Evolutionary conservation across 2,113 vertebrate species (phyloP).

Genomic region (Atherinomorus stipes): DNA sequence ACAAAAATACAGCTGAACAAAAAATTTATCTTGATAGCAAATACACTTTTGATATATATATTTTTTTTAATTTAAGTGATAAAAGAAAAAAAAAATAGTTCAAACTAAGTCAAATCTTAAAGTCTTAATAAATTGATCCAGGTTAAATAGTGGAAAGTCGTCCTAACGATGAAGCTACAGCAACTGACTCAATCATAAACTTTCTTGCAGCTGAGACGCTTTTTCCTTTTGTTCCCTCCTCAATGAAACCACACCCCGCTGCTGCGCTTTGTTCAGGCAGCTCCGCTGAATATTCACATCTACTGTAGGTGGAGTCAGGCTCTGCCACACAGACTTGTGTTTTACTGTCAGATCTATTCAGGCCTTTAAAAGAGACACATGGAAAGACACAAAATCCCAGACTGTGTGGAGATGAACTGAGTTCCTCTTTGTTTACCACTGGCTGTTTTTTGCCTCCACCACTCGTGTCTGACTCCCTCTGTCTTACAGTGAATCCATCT

Average conservation of each 20-base stretch:
- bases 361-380: slow-evolving; percentile 40
- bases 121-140: not conserved
- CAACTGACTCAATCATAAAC: slow-evolving; percentile 28
- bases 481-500: slow-evolving; percentile 62
- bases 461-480: slow-evolving; percentile 41
- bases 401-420: slow-evolving; percentile 40
- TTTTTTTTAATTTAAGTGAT: too few relatives aligned
- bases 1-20: not conserved
- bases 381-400: slow-evolving; percentile 35
- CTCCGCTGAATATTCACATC: slow-evolving; percentile 65
- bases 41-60: too few relatives aligned
- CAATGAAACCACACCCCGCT: slow-evolving; percentile 67
- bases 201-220: slow-evolving; percentile 26
- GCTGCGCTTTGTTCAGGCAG: slow-evolving; percentile 68
- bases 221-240: slow-evolving; percentile 56
- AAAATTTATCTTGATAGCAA: too few relatives aligned
- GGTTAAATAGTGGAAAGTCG: not conserved
- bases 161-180: not conserved
- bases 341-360: slow-evolving; percentile 28
- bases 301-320: slow-evolving; percentile 51
- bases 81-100: not conserved
- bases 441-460: slow-evolving; percentile 16
- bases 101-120: not conserved
- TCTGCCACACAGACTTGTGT: slow-evolving; percentile 8
- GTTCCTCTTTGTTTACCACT: slow-evolving; percentile 27